Evolutionary conservation across 2,888 invertebrate species (phyloP), one percentile per base, ranked within the genome.

Genomic region (Rotaria socialis): DNA sequence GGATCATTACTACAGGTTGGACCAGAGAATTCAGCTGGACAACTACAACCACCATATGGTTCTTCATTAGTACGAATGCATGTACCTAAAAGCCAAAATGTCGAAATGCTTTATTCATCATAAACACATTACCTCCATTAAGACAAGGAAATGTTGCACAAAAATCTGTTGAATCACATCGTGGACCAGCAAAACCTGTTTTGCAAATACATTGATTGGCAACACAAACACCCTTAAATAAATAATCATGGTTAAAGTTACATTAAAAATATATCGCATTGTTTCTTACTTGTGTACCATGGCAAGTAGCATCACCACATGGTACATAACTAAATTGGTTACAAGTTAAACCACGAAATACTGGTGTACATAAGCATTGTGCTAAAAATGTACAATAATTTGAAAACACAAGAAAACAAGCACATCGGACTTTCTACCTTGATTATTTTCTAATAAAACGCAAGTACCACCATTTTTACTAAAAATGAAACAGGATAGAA

Each of bases 291-390:
- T 80, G 80, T 80, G 80, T 80, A 24, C 80, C 80, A 47, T 80
- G 80, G n/a, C 80, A 80, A 41, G 80, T 80, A 7, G 47, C 80
- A 47, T 80, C 80, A 24, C 80, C 80, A 47, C 80, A 80, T 10
- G 80, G 80, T 47, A 80, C 43, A n/a, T 80, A 80, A 80, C 80
- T 80, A n/a, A 80, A 80, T 80, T 47, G 47, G 22, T 80, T 80
- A 47, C 80, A 80, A n/a, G 80, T 80, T 47, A 80, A 80, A 47
- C 80, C 80, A 80, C 80, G 80, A 80, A 80, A 80, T 80, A 80
- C 80, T 1, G 80, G 80, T 47, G 80, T 80, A 47, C 80, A 80
- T 47, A 80, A n/a, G 47, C 80, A 80, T 47, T 80, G 80, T n/a
- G 80, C 80, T 80, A 47, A 10, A 19, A 43, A 10, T 24, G 24